These are phyloP conservation scores for Panurus biarmicus DNA, from an alignment of 2,113 vertebrate species.

Conservation along the genomic window DNA sequence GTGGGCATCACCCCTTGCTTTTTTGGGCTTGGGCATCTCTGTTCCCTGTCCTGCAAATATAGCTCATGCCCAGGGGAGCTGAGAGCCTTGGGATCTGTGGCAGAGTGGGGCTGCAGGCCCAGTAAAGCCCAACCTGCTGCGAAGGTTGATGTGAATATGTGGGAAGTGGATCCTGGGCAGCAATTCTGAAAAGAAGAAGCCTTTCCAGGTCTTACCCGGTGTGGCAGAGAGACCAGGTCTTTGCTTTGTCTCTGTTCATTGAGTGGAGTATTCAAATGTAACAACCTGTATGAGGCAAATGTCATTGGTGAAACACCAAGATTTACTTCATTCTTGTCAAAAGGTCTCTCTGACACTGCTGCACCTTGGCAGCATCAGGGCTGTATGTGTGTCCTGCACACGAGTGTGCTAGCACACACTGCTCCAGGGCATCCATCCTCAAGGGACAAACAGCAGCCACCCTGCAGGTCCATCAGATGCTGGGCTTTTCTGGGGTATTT, in stretches of 20 bases:
- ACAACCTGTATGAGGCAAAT: not conserved
- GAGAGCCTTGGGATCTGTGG: not conserved
- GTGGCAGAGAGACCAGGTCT: not conserved
- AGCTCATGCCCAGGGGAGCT: not conserved
- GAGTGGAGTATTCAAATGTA: not conserved
- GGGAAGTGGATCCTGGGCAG: not conserved
- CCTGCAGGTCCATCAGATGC: rapidly evolving
- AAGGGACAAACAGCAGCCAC: not conserved
- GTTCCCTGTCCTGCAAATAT: not conserved
- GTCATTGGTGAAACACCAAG: not conserved
- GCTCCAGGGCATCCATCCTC: not conserved
- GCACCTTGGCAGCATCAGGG: not conserved
- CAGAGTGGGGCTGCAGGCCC: rapidly evolving
- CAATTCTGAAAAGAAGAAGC: not conserved
- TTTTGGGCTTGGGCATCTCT: not conserved
- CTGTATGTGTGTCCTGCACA: not conserved
- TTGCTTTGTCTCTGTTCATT: not conserved
- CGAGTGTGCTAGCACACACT: rapidly evolving
- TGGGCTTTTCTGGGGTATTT: not conserved
- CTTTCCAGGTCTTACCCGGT: not conserved
- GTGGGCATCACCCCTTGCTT: not conserved
- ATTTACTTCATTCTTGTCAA: not conserved
- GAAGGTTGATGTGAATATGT: not conserved
- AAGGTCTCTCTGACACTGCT: not conserved
- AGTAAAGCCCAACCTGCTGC: rapidly evolving